Conservation (phyloP, 2,113 vertebrate species). For the Varanus salvator region DNA sequence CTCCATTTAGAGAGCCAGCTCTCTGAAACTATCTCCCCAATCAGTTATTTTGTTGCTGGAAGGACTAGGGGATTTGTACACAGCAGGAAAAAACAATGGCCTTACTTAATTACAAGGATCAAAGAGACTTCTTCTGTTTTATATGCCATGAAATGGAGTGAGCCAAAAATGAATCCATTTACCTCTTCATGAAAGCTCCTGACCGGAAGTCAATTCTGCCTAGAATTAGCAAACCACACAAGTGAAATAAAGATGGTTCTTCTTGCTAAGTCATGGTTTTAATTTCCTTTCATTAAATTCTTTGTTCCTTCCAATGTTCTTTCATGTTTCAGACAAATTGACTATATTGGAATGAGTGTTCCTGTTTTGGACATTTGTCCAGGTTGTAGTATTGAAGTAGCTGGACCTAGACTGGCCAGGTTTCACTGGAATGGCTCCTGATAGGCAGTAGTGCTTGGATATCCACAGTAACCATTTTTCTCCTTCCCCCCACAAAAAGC, state of each 20-base stretch:
- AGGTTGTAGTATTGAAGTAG: neutral
- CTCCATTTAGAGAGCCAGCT: neutral
- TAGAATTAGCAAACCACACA: neutral
- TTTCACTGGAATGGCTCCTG: neutral
- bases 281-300: neutral
- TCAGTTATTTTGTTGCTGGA: neutral
- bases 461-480: neutral
- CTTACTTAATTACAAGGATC: constrained; percentile 18
- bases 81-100: neutral
- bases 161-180: neutral
- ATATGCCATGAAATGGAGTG: neutral
- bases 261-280: neutral
- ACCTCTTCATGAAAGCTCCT: neutral
- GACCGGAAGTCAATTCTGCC: neutral
- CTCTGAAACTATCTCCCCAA: neutral
- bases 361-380: neutral
- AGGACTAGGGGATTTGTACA: neutral
- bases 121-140: neutral
- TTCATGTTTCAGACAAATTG: neutral
- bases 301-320: neutral
- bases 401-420: neutral
- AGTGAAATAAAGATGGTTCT: neutral
- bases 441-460: neutral
- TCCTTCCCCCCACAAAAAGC: neutral
- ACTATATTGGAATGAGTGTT: neutral